These are phyloP conservation scores for Euura saliciscinereae DNA, from an alignment of 1,140 invertebrate species.

Conservation along the genomic window DNA sequence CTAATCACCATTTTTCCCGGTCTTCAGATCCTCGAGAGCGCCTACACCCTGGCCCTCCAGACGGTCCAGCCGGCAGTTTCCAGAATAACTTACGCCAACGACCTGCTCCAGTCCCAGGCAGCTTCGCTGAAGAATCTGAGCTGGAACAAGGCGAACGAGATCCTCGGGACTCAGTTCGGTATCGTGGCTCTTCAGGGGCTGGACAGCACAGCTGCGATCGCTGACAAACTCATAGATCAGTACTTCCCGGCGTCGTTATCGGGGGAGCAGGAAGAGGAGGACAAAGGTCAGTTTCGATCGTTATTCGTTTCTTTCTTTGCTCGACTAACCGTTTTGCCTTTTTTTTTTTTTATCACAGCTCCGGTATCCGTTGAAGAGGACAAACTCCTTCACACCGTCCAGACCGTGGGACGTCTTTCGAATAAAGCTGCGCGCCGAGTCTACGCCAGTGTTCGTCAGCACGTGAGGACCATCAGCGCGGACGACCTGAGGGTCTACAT, in stretches of 20 bases:
- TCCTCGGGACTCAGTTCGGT: constrained; percentile 70
- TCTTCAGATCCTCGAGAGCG: constrained; percentile 46
- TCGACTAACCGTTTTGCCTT: neutral
- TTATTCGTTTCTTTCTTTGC: neutral
- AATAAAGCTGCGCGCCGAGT: constrained; percentile 72
- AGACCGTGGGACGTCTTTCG: constrained; percentile 72
- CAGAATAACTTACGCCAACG: constrained; percentile 42
- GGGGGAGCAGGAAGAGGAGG: constrained; percentile 56
- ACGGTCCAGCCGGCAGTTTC: constrained; percentile 55
- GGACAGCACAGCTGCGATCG: constrained; percentile 65
- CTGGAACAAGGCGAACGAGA: constrained; percentile 73
- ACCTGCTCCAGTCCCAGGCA: constrained; percentile 60
- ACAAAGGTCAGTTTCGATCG: constrained; percentile 51
- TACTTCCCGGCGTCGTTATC: constrained; percentile 65
- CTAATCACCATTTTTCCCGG: constrained; percentile 55
- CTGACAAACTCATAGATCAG: constrained; percentile 69
- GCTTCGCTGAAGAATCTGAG: constrained; percentile 68
- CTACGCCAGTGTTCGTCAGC: constrained; percentile 66
- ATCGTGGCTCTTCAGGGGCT: constrained; percentile 67
- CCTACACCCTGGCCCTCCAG: constrained; percentile 57
- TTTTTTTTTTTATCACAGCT: constrained; percentile 47
- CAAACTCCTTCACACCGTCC: constrained; percentile 70
- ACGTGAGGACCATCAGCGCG: constrained; percentile 63
- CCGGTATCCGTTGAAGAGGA: constrained; percentile 63
- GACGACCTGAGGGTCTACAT: constrained; percentile 68